Evolutionary conservation across 2,113 vertebrate genomes (phyloP).

Genomic region (Ammodytes dubius): DNA sequence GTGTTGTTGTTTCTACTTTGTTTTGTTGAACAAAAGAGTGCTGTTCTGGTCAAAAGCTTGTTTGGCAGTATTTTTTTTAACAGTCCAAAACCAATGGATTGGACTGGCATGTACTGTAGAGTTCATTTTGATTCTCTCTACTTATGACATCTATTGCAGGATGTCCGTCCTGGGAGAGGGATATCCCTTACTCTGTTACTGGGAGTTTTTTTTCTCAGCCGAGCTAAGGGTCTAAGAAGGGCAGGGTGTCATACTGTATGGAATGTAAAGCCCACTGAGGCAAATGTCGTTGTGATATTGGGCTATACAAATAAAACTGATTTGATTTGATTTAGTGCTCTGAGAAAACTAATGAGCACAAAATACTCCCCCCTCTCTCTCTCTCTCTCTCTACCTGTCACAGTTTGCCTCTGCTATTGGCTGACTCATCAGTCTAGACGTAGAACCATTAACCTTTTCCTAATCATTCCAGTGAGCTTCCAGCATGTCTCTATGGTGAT

Average conservation of each 20-base stretch:
- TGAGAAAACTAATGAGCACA: neutral
- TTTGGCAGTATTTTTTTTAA: neutral
- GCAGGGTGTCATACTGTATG: too few relatives aligned
- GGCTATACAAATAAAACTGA: too few relatives aligned
- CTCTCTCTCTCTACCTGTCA: neutral
- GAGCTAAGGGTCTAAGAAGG: too few relatives aligned
- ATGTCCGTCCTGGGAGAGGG: too few relatives aligned
- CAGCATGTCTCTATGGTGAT: slow-evolving; percentile 32
- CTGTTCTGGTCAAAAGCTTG: slow-evolving; percentile 11
- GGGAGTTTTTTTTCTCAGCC: too few relatives aligned
- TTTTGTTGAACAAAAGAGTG: neutral
- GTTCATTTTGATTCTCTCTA: too few relatives aligned
- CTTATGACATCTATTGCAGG: too few relatives aligned
- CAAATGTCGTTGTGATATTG: too few relatives aligned
- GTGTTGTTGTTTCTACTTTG: too few relatives aligned
- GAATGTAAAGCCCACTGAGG: too few relatives aligned
- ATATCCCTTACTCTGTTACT: too few relatives aligned
- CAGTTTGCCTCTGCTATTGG: slow-evolving; percentile 12
- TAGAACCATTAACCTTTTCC: slow-evolving; percentile 33
- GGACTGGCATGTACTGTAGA: neutral
- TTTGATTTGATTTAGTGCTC: neutral
- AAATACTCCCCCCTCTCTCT: neutral
- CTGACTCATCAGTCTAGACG: slow-evolving; percentile 5
- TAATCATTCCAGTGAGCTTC: slow-evolving; percentile 30
- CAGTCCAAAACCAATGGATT: slow-evolving; percentile 8